phyloP scores from a whole-genome alignment of 2,888 invertebrate genomes.

The Macrosiphum euphorbiae region DNA sequence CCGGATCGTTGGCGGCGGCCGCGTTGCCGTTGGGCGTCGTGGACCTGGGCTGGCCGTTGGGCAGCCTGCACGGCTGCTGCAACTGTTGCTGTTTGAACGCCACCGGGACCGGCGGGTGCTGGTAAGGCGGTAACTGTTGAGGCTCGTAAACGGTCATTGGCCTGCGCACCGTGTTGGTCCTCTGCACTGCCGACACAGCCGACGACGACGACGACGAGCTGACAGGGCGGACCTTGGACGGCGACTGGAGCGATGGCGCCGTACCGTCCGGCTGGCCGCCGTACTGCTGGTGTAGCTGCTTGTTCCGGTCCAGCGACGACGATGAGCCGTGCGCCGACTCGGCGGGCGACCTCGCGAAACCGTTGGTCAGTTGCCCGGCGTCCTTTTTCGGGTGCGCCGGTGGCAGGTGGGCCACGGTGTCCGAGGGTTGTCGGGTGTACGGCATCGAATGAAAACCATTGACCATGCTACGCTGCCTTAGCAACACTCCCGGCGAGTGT shows the following conservation, averaged over 20 bases:
- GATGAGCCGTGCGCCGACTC: neutral
- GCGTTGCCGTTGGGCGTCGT: constrained; percentile 64
- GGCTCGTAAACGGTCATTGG: constrained; percentile 55
- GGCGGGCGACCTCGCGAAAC: constrained; percentile 13
- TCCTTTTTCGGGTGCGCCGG: constrained; percentile 61
- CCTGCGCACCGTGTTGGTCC: constrained; percentile 44
- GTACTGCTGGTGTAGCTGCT: constrained; percentile 67
- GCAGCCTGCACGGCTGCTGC: constrained; percentile 27
- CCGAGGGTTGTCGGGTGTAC: neutral
- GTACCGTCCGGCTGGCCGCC: constrained; percentile 67
- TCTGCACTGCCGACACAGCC: constrained; percentile 40
- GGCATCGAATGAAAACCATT: constrained; percentile 62
- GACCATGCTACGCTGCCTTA: constrained; percentile 59
- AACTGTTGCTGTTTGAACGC: constrained; percentile 60
- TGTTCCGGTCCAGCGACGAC: constrained; percentile 50
- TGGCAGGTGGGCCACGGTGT: constrained; percentile 49
- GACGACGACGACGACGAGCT: constrained; percentile 64
- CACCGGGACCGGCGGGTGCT: constrained; percentile 70
- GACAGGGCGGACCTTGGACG: constrained; percentile 51
- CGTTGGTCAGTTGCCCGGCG: neutral
- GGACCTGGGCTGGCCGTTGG: constrained; percentile 64
- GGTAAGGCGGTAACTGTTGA: constrained; percentile 67
- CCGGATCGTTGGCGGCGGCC: constrained; percentile 70
- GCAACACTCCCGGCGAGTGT: constrained; percentile 39
- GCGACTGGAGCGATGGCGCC: constrained; percentile 27